Conservation (phyloP, 2,888 invertebrate species). For the Trissolcus japonicus region DNA sequence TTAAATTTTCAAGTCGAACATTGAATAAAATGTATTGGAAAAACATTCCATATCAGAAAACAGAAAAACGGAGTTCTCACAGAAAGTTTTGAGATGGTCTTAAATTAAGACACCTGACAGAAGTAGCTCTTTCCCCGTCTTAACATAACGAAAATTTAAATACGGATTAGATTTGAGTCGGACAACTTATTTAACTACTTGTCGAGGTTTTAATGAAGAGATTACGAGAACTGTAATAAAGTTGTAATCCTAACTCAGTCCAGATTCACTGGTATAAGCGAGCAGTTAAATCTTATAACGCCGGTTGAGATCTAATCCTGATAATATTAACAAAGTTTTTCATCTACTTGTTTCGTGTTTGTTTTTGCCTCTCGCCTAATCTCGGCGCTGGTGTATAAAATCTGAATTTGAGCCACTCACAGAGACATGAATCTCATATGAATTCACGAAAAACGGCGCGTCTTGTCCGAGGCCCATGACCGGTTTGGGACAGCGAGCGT, state of each 20-base stretch:
- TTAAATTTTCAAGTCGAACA: no score
- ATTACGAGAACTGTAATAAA: conserved; percentile 48
- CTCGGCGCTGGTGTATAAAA: conserved; percentile 32
- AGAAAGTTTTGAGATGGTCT: no score
- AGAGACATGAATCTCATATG: conserved; percentile 34
- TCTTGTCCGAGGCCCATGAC: conserved; percentile 18
- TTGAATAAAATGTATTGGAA: no score
- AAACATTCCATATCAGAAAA: no score
- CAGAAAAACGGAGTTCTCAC: no score
- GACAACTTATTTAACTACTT: conserved; percentile 46
- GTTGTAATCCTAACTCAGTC: conserved; percentile 32
- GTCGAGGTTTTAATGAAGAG: conserved; percentile 52
- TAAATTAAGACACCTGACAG: no score
- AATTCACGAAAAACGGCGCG: conserved; percentile 23
- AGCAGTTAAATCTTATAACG: conserved; percentile 37
- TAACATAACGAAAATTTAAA: no score
- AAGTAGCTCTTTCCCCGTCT: no score
- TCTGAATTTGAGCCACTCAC: conserved; percentile 27
- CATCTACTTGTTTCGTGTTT: conserved; percentile 37
- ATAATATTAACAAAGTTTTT: conserved; percentile 51
- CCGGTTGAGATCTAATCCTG: conserved; percentile 43
- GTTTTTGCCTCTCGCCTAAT: conserved; percentile 27
- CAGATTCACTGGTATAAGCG: conserved; percentile 16
- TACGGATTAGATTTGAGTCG: conserved; percentile 10
- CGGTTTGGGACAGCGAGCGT: conserved; percentile 26